Conservation (phyloP, 2,888 invertebrate genomes). For the Bugula neritina region DNA sequence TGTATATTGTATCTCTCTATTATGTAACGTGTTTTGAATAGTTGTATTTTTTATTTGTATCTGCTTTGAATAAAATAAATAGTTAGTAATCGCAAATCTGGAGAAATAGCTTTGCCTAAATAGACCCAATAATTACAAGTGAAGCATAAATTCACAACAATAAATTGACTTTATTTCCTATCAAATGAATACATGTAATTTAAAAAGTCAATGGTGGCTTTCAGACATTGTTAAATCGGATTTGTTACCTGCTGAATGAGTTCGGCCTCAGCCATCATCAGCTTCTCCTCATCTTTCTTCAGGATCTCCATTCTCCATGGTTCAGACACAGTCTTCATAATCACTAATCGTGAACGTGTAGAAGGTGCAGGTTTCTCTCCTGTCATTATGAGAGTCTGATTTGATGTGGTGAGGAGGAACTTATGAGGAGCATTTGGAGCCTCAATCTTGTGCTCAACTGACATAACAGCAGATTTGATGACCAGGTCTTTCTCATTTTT, state of each 20-base stretch:
- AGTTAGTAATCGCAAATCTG: too few species aligned
- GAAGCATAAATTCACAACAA: too few species aligned
- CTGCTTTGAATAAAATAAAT: too few species aligned
- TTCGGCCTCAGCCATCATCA: background rate
- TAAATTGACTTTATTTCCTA: too few species aligned
- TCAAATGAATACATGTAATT: too few species aligned
- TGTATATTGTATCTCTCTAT: too few species aligned
- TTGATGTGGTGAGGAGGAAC: background rate
- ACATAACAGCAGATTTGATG: background rate
- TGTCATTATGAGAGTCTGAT: background rate
- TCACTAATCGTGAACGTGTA: background rate
- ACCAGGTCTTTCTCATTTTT: background rate
- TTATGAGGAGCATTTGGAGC: background rate
- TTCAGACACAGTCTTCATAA: background rate
- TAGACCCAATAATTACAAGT: too few species aligned
- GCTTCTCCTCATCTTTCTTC: background rate
- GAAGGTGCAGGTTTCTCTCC: background rate
- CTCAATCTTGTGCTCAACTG: background rate
- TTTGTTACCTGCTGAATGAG: too few species aligned
- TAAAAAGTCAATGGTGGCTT: too few species aligned
- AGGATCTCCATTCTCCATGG: background rate
- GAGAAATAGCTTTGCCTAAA: too few species aligned
- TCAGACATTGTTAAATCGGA: background rate
- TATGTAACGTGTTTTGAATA: too few species aligned
- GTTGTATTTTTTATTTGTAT: too few species aligned